These are phyloP conservation scores for Lacerta viridis DNA, from an alignment of 2,797 vertebrate genomes.

Conservation along the genomic window DNA sequence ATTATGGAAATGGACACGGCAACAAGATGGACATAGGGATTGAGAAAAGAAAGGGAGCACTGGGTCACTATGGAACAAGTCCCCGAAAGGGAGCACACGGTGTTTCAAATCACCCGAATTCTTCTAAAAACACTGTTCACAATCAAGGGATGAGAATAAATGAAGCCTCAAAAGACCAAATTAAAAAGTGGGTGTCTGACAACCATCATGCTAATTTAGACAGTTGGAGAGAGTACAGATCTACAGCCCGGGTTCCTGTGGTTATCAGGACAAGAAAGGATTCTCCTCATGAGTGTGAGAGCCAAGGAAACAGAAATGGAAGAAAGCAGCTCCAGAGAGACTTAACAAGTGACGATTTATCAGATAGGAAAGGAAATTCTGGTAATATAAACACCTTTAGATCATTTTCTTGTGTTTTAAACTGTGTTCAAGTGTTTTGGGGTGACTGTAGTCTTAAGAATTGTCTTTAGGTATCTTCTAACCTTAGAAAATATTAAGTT, in stretches of 20 bases:
- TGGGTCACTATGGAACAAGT: constrained; percentile 78
- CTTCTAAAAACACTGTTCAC: constrained; percentile 76
- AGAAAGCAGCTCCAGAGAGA: constrained; percentile 76
- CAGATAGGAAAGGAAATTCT: constrained; percentile 70
- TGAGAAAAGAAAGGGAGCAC: constrained; percentile 81
- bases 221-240: constrained; percentile 84
- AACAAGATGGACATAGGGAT: constrained; percentile 82
- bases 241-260: constrained; percentile 67
- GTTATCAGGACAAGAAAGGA: constrained; percentile 80
- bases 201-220: constrained; percentile 79
- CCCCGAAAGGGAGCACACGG: constrained; percentile 82
- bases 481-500: neutral
- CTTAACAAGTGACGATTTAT: constrained; percentile 66
- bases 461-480: neutral
- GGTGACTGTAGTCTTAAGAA: constrained; percentile 4
- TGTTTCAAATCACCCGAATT: constrained; percentile 80
- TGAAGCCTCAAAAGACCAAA: constrained; percentile 83
- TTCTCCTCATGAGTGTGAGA: constrained; percentile 76
- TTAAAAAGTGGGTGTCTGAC: constrained; percentile 81
- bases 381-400: constrained; percentile 72
- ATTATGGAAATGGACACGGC: constrained; percentile 80
- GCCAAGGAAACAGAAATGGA: constrained; percentile 71
- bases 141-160: constrained; percentile 82
- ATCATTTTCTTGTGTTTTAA: neutral
- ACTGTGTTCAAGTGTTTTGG: neutral